Percentiles rank a stretch among this genome's conserved stretches.
Evolutionary conservation across 64 coral and sea anemone species (phyloP).

Genomic region (Actinia equina): DNA sequence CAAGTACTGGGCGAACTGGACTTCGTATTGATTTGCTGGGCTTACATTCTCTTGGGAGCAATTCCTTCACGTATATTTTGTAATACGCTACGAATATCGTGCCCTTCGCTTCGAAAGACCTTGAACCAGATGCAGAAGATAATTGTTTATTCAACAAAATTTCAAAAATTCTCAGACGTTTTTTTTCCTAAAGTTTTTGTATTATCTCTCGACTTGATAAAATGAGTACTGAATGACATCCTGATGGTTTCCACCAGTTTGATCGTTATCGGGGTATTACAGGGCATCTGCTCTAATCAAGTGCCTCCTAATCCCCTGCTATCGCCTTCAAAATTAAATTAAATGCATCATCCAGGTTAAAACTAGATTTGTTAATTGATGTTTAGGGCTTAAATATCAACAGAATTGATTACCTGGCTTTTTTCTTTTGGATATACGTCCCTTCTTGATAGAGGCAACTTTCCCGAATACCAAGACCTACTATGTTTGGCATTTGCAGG

Average conservation of each 20-base stretch:
- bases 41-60: not conserved
- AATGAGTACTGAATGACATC: not conserved
- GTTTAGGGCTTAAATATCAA: not conserved
- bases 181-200: not conserved
- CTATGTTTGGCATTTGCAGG: not conserved
- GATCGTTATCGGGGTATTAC: not conserved
- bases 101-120: not conserved
- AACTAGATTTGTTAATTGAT: slow-evolving; percentile 20
- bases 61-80: not conserved
- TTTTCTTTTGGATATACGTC: not conserved
- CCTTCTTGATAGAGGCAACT: not conserved
- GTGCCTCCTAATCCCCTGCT: slow-evolving; percentile 1
- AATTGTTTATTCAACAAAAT: not conserved
- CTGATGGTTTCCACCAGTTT: slow-evolving; percentile 8
- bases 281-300: slow-evolving; percentile 5
- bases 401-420: not conserved
- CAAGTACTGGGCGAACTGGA: too few species aligned
- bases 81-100: not conserved
- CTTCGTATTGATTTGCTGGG: too few species aligned
- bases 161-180: not conserved
- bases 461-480: not conserved
- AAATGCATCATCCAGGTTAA: slow-evolving; percentile 13
- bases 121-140: not conserved
- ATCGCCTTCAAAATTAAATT: slow-evolving; percentile 16
- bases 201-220: slow-evolving; percentile 12